phyloP scores from a whole-genome alignment of 2,113 vertebrate genomes.

The Engystomops pustulosus region DNA sequence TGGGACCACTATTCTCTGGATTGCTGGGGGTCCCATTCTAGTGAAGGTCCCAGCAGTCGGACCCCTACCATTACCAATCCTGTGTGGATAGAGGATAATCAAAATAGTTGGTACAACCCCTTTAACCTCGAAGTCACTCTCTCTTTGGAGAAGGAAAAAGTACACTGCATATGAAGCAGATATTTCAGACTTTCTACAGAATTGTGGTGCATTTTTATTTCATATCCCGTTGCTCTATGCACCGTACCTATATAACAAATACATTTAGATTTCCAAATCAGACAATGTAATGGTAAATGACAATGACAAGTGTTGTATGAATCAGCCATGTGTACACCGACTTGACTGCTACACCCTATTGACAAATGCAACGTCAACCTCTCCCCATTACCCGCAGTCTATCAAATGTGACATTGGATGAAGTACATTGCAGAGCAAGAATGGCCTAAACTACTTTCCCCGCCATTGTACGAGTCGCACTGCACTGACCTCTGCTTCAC shows the following conservation, averaged over 20 bases:
- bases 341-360: constrained; percentile 35
- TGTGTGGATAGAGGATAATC: too few species aligned
- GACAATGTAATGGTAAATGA: background rate
- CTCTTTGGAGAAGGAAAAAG: too few species aligned
- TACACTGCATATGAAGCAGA: too few species aligned
- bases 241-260: background rate
- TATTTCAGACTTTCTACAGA: too few species aligned
- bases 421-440: constrained; percentile 2
- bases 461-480: background rate
- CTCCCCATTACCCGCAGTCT: constrained; percentile 30
- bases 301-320: constrained; percentile 6
- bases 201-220: too few species aligned
- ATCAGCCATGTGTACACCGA: constrained; percentile 14
- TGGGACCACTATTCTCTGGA: too few species aligned
- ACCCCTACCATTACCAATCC: too few species aligned
- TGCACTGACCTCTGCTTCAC: constrained; percentile 50
- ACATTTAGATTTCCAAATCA: background rate
- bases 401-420: constrained; percentile 39
- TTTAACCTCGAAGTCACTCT: too few species aligned
- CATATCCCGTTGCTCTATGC: background rate
- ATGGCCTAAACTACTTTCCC: background rate
- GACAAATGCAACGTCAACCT: constrained; percentile 36
- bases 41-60: too few species aligned
- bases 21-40: too few species aligned
- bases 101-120: too few species aligned